Evolutionary conservation across 1,140 invertebrate genomes (phyloP), one percentile per base, ranked within the genome.

Genomic region (Panulirus ornatus): DNA sequence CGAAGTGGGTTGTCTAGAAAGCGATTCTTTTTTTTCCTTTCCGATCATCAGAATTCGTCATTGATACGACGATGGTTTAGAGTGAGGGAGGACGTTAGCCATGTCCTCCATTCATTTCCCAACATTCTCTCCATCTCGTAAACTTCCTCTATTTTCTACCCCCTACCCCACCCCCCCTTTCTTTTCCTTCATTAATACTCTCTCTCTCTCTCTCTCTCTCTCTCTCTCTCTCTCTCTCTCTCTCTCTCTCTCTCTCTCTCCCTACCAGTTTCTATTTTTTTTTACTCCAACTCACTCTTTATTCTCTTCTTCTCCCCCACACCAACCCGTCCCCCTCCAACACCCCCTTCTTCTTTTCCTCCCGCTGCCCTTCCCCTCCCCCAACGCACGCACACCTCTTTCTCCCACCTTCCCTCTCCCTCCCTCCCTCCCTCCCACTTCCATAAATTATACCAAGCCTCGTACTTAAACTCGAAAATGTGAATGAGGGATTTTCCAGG

Each of bases 391-490:
- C n/a, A 9, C 22, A 5, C 19, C 40, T 16, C 3, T 1, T 38
- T 54, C 38, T 14, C 9, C 85, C 36, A 0, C 30, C 27, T 11
- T 19, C 66, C 27, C 19, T 6, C 27, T 22, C 30, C 30, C 22
- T 8, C 8, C 84, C n/a, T 9, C 14, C 73, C 16, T 36, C 30
- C 44, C 30, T 11, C 84, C 73, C 11, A 14, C 70, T 22, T 54
- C 86, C 78, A 88, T 88, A 88, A 88, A 88, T 88, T 88, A 88
- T 81, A 6, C 63, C 38, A n/a, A 22, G 87, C 66, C 79, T 71
- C 66, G 87, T 88, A 82, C 87, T 88, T 88, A 88, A 88, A 88
- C 87, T 83, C 42, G 87, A 88, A 88, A 88, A 88, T 88, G 87
- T 81, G 87, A 88, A 88, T 88, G 87, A 88, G 87, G 87, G 87